Evolutionary conservation across 2,888 invertebrate genomes (phyloP).

Genomic region (Melikaiella ostensackeni): DNA sequence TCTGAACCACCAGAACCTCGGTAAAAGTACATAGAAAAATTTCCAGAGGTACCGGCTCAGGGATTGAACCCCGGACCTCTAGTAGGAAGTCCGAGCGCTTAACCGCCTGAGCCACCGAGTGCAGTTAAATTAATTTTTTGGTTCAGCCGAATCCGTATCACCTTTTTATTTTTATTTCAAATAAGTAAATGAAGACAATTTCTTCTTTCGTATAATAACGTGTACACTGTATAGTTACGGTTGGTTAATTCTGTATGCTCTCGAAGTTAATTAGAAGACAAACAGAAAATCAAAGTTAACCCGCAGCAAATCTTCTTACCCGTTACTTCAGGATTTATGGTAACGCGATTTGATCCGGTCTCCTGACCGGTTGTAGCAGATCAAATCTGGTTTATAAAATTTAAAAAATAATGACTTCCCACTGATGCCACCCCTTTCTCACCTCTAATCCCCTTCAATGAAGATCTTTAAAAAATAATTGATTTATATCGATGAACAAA

Average conservation of each 20-base stretch:
- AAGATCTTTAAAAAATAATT: slow-evolving; percentile 32
- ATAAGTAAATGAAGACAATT: too few relatives aligned
- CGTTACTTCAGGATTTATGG: slow-evolving; percentile 73
- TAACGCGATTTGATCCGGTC: slow-evolving; percentile 70
- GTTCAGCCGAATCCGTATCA: too few relatives aligned
- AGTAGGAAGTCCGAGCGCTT: too few relatives aligned
- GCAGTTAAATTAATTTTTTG: too few relatives aligned
- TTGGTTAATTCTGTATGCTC: slow-evolving; percentile 43
- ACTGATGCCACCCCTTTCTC: slow-evolving; percentile 42
- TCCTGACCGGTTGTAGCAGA: slow-evolving; percentile 56
- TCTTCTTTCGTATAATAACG: too few relatives aligned
- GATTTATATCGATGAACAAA: slow-evolving; percentile 24
- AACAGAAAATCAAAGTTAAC: slow-evolving; percentile 72
- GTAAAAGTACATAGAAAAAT: too few relatives aligned
- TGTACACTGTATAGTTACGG: not conserved
- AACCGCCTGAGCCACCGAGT: too few relatives aligned
- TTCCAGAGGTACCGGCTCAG: too few relatives aligned
- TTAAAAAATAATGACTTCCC: slow-evolving; percentile 47
- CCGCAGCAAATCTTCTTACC: slow-evolving; percentile 69
- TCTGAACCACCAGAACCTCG: too few relatives aligned
- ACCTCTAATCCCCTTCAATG: slow-evolving; percentile 17
- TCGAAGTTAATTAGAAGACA: slow-evolving; percentile 73
- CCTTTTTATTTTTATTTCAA: too few relatives aligned
- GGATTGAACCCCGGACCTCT: too few relatives aligned
- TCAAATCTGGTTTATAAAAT: slow-evolving; percentile 53